A percentile compares a stretch with the other conserved stretches of the same genome.
phyloP scores from a whole-genome alignment of 2,797 vertebrate genomes.

The Balearica regulorum region DNA sequence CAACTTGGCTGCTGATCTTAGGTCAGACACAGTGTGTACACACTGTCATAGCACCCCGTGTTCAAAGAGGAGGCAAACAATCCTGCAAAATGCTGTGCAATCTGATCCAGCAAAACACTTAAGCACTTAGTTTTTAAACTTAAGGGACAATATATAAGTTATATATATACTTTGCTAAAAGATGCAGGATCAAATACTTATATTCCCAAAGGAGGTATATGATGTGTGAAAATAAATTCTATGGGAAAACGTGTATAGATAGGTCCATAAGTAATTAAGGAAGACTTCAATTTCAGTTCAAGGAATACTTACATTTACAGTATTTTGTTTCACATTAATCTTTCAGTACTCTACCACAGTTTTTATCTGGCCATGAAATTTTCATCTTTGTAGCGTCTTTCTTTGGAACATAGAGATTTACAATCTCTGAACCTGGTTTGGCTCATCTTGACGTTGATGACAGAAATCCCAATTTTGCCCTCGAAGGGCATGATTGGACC shows the following conservation, averaged over 20 bases:
- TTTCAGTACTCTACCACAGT: background rate
- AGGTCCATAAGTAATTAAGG: background rate
- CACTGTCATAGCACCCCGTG: background rate
- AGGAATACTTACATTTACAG: background rate
- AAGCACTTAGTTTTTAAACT: background rate
- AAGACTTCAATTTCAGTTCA: background rate
- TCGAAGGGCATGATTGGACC: background rate
- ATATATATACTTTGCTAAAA: background rate
- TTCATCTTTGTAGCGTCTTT: background rate
- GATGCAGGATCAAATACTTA: background rate
- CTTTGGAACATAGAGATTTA: background rate
- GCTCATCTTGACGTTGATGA: background rate
- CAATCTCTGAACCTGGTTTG: background rate
- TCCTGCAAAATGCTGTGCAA: background rate
- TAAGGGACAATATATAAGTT: background rate
- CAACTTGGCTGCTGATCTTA: background rate
- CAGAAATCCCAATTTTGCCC: constrained; percentile 17
- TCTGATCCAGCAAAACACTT: background rate
- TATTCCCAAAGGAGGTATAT: background rate
- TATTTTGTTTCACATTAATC: background rate
- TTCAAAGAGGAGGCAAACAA: background rate
- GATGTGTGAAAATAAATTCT: background rate
- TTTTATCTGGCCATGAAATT: background rate
- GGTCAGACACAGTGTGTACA: background rate
- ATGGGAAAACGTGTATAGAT: background rate